Conservation (phyloP, 2,888 invertebrate genomes). For the Ornithoptera priamus region DNA sequence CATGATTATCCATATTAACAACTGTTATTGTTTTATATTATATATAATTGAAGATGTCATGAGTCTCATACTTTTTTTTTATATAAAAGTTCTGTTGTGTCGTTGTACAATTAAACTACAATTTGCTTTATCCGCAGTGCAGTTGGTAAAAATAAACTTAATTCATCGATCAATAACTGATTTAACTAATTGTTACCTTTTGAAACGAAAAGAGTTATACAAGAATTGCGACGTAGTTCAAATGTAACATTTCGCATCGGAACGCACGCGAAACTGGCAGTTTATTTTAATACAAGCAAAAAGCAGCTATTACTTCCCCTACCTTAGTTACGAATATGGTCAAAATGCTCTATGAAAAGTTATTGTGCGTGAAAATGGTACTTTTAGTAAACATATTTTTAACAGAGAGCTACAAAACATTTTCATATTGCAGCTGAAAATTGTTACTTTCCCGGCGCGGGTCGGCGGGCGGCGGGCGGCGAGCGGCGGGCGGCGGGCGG, state of each 20-base stretch:
- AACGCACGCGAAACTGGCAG: conserved; percentile 20
- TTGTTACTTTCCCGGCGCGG: conserved; percentile 63
- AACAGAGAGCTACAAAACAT: conserved; percentile 70
- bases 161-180: not conserved
- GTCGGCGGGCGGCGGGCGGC: conserved; percentile 36
- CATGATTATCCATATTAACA: not conserved
- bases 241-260: conserved; percentile 19
- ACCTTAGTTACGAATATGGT: conserved; percentile 44
- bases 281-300: conserved; percentile 31
- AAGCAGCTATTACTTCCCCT: conserved; percentile 30
- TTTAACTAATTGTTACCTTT: not conserved
- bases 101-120: too few relatives aligned
- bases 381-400: conserved; percentile 73
- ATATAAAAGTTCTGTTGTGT: too few relatives aligned
- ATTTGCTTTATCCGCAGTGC: too few relatives aligned
- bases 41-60: too few relatives aligned
- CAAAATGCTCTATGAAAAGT: conserved; percentile 65
- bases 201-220: not conserved
- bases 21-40: too few relatives aligned
- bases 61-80: too few relatives aligned
- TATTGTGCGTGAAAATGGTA: conserved; percentile 75
- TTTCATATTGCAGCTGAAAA: conserved; percentile 76
- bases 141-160: too few relatives aligned
- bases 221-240: not conserved
- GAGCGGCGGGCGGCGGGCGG: conserved; percentile 29